A percentile compares a stretch with the other conserved stretches of the same genome.
Conservation (phyloP, 2,888 invertebrate genomes). For the Scotopteryx bipunctaria region DNA sequence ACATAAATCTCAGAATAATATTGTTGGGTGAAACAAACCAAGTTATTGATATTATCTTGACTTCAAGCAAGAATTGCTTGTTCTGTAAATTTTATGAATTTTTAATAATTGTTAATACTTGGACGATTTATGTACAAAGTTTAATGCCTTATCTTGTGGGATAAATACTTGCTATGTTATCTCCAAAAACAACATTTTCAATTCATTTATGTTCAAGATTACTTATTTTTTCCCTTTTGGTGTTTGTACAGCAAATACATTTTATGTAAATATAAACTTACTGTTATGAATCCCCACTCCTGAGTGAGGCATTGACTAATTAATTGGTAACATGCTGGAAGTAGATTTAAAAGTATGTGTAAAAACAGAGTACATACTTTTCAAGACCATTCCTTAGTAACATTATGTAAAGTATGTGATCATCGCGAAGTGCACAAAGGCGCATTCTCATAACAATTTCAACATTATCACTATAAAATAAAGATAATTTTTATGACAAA, state of each 20-base stretch:
- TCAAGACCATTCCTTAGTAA: conserved; percentile 54
- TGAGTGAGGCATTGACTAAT: conserved; percentile 31
- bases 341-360: conserved; percentile 29
- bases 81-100: conserved; percentile 26
- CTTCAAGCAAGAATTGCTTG: conserved; percentile 16
- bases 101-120: conserved; percentile 37
- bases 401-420: conserved; percentile 41
- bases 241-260: neutral
- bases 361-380: conserved; percentile 37
- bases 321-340: conserved; percentile 18
- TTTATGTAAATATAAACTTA: conserved; percentile 11
- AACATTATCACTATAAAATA: too few species aligned
- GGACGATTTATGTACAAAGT: conserved; percentile 40
- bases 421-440: conserved; percentile 65
- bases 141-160: conserved; percentile 35
- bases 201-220: neutral
- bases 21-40: conserved; percentile 22
- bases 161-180: conserved; percentile 13
- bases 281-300: conserved; percentile 24
- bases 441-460: conserved; percentile 37
- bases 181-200: neutral
- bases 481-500: conserved; percentile 23
- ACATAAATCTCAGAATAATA: conserved; percentile 34
- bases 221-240: conserved; percentile 2
- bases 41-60: conserved; percentile 19